Evolutionary conservation across 35 echinoderm and acorn worm species (phyloP).

Genomic region (Amphiura filiformis): DNA sequence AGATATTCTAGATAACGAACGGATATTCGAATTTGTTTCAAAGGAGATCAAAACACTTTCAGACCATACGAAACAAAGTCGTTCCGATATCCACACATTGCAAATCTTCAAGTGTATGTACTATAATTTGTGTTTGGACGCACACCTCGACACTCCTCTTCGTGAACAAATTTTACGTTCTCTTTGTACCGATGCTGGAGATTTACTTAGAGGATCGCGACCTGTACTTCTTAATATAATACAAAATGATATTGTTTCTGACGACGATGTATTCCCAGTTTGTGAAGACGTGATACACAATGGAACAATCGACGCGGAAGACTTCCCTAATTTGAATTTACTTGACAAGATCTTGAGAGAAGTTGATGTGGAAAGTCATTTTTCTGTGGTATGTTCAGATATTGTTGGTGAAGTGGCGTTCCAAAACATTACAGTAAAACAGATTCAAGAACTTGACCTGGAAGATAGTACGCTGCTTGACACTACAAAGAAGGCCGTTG

Average conservation of each 20-base stretch:
- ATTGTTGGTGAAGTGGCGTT: not conserved
- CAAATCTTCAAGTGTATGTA: slow-evolving; percentile 11
- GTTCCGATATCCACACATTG: not conserved
- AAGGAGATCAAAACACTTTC: not conserved
- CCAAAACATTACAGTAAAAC: not conserved
- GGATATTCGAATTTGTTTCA: not conserved
- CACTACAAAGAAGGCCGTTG: not conserved
- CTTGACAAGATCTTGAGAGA: not conserved
- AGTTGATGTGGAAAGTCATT: not conserved
- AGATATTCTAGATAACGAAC: not conserved
- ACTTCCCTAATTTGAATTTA: not conserved
- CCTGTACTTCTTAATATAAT: not conserved
- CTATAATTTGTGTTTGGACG: slow-evolving; percentile 12
- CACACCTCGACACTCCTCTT: slow-evolving; percentile 22
- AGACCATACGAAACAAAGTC: not conserved
- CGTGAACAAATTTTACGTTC: not conserved
- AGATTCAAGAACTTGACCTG: not conserved
- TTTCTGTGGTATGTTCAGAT: not conserved
- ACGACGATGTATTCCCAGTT: not conserved
- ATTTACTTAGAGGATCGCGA: not conserved
- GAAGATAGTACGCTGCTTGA: not conserved
- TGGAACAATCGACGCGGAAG: not conserved
- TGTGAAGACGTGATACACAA: not conserved
- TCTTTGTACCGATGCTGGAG: not conserved
- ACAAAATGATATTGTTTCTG: not conserved